phyloP scores from a whole-genome alignment of 2,888 invertebrate genomes.

The Baronia brevicornis region DNA sequence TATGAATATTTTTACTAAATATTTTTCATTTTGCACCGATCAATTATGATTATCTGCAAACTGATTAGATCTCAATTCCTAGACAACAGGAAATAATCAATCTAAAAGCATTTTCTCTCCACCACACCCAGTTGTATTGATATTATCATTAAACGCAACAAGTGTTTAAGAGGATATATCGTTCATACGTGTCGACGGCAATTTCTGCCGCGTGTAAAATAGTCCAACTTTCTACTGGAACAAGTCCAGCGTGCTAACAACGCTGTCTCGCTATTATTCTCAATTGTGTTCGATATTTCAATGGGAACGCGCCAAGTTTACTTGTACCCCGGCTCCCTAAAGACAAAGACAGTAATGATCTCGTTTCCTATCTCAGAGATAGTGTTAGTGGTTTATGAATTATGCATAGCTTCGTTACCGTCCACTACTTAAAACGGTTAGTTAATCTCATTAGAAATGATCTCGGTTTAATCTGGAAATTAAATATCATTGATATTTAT shows the following conservation, averaged over 20 bases:
- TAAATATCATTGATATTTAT: no score
- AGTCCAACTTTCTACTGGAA: constrained; percentile 19
- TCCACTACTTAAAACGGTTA: no score
- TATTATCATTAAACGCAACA: constrained; percentile 30
- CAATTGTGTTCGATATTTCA: constrained; percentile 14
- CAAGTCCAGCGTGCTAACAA: constrained; percentile 9
- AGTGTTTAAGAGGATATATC: constrained; percentile 49
- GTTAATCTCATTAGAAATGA: no score
- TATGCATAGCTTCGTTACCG: constrained; percentile 9
- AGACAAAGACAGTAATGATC: constrained; percentile 12
- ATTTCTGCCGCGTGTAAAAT: constrained; percentile 21
- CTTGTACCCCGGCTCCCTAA: constrained; percentile 6
- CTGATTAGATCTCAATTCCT: no score
- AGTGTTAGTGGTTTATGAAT: constrained; percentile 6
- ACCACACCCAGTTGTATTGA: constrained; percentile 27
- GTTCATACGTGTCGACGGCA: constrained; percentile 38
- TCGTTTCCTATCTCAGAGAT: constrained; percentile 3
- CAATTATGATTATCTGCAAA: no score
- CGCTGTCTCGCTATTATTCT: constrained; percentile 11
- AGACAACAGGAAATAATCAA: constrained; percentile 23
- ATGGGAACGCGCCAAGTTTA: constrained; percentile 7
- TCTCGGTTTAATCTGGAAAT: no score
- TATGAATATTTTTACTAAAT: no score
- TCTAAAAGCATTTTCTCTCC: constrained; percentile 29
- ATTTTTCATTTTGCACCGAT: no score